Conservation (phyloP, 1,140 invertebrate species). For the Reticulitermes speratus region DNA sequence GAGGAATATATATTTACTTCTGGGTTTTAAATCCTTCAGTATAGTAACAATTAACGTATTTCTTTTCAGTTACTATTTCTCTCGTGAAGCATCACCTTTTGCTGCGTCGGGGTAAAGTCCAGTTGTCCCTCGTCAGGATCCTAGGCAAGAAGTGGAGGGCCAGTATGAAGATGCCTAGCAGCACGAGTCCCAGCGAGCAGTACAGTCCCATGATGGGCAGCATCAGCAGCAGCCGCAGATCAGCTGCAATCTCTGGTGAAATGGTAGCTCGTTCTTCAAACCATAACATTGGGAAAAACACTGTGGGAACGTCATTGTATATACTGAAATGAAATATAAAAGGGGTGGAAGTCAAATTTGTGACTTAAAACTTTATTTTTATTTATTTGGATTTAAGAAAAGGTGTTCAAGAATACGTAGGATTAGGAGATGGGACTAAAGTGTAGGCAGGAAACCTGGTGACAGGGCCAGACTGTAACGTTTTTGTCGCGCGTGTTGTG, state of each 20-base stretch:
- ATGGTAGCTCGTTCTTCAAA: conserved; percentile 67
- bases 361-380: too few relatives aligned
- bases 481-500: too few relatives aligned
- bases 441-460: too few relatives aligned
- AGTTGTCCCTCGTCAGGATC: neutral
- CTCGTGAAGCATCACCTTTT: neutral
- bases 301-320: conserved; percentile 55
- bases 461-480: too few relatives aligned
- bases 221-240: conserved; percentile 43
- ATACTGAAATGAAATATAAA: neutral
- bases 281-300: conserved; percentile 77
- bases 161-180: conserved; percentile 40
- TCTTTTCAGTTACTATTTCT: too few relatives aligned
- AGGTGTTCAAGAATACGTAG: too few relatives aligned
- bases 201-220: conserved; percentile 43
- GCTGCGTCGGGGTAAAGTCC: neutral
- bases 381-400: too few relatives aligned
- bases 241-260: conserved; percentile 51
- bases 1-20: too few relatives aligned
- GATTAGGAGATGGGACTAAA: too few relatives aligned
- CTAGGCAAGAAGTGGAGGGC: neutral
- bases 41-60: too few relatives aligned
- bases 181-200: conserved; percentile 40
- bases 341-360: too few relatives aligned
- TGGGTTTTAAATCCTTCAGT: too few relatives aligned